Base-by-base conservation (phyloP, 2,113 vertebrate genomes). In the Electrona antarctica region DNA sequence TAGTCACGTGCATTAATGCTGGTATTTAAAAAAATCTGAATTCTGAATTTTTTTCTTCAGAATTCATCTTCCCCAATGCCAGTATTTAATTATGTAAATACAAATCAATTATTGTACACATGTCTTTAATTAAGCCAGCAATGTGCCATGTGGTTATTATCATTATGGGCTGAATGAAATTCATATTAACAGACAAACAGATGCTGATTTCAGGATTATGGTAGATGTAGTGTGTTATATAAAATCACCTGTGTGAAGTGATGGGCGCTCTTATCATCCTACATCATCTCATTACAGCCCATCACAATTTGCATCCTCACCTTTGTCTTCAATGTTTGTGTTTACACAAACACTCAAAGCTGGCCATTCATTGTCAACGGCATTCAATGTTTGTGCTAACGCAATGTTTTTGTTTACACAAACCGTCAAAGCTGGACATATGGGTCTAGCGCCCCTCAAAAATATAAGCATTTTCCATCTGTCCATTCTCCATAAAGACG, bases 61-160 rank as follows among this genome's bases (percentile, higher is more conserved):
- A 82, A 82, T 81, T 74, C 74, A 69, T 83, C 67, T 83, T 64
- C 71, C 74, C 78, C 74, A 83, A 63, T 76, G 77, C 60, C 79
- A 74, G 46, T 41, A 66, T 76, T 79, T 67, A 78, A 48, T 45
- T 71, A 71, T 73, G 71, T 71, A 78, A 81, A 78, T 67, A 66
- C 47, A 57, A 82, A 83, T 86, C 71, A 79, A 78, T 84, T 72
- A 81, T 78, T 63, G 60, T 75, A 77, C 81, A 81, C 48, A 68
- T 64, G 73, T 64, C 15, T 15, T 45, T 60, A 11, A 73, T 76
- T 76, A 74, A 74, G 77, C 64, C 9, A 7, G 47, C 51, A 72
- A 73, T 73, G 80, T 71, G 71, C 52, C 55, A 64, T 60, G 15
- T 64, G 54, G 47, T 58, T 77, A 49, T 58, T 77, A 71, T 58